Percentiles rank a stretch among this genome's conserved stretches.
phyloP scores from a whole-genome alignment of 2,888 invertebrate species.

The Eumacrocentrus americanus region DNA sequence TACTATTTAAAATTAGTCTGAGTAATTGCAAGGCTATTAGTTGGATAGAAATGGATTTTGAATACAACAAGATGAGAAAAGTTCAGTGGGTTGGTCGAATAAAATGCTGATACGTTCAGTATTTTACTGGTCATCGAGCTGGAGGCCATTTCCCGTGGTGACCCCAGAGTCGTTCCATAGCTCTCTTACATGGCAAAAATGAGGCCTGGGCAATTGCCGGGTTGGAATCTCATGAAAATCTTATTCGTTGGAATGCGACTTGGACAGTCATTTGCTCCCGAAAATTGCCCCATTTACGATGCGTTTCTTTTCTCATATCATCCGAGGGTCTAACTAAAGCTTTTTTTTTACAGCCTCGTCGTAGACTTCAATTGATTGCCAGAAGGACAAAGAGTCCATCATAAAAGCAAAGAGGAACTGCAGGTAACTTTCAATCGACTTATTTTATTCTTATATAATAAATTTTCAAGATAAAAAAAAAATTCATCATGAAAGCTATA shows the following conservation, averaged over 20 bases:
- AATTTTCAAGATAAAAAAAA: background rate
- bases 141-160: background rate
- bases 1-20: no score
- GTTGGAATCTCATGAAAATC: conserved; percentile 1
- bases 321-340: no score
- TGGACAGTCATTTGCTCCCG: no score
- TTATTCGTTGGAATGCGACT: background rate
- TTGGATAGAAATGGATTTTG: background rate
- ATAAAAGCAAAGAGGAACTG: no score
- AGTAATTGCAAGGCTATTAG: no score
- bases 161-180: background rate
- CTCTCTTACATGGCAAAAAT: background rate
- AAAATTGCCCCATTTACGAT: background rate
- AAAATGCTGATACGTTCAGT: background rate
- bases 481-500: background rate
- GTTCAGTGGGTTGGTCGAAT: no score
- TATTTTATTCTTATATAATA: no score
- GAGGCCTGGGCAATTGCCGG: background rate
- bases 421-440: no score
- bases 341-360: no score
- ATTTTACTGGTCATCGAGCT: background rate
- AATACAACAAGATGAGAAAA: conserved; percentile 13
- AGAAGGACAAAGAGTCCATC: no score
- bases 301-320: background rate
- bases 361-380: no score